These are phyloP conservation scores for Bufo bufo DNA, from an alignment of 2,113 vertebrate species.

Conservation along the genomic window DNA sequence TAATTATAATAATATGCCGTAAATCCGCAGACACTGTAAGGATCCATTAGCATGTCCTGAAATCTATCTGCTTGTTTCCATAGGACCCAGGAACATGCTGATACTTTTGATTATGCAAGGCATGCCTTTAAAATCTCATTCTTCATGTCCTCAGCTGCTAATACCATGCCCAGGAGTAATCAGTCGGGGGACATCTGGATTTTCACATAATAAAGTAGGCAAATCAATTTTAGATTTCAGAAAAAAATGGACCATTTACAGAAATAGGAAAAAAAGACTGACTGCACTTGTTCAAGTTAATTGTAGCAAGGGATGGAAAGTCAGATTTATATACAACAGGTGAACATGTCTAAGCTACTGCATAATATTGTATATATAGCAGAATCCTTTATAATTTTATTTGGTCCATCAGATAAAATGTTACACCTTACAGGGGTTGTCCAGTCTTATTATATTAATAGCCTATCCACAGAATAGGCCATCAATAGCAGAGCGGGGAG, in stretches of 20 bases:
- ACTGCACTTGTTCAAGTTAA: slow-evolving; percentile 26
- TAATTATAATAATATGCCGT: slow-evolving; percentile 29
- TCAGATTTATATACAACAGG: not conserved
- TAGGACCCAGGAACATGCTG: slow-evolving; percentile 38
- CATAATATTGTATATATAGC: not conserved
- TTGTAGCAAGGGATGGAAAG: not conserved
- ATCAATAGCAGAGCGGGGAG: no score
- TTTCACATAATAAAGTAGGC: slow-evolving; percentile 48
- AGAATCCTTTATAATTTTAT: not conserved
- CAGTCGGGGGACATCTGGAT: slow-evolving; percentile 57
- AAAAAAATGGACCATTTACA: slow-evolving; percentile 27
- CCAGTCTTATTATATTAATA: not conserved
- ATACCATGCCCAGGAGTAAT: slow-evolving; percentile 54
- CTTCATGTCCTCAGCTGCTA: slow-evolving; percentile 55
- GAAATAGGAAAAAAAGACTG: not conserved
- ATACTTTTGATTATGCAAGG: slow-evolving; percentile 31
- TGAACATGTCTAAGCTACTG: not conserved
- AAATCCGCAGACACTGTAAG: slow-evolving; percentile 24
- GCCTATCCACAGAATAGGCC: no score
- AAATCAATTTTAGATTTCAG: slow-evolving; percentile 56
- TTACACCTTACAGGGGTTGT: not conserved
- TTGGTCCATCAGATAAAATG: not conserved
- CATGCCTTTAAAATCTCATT: slow-evolving; percentile 49
- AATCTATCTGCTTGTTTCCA: slow-evolving; percentile 49
- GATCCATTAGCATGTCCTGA: slow-evolving; percentile 35